These are phyloP conservation scores for Muscicapa comitata DNA, from an alignment of 2,797 vertebrate genomes.

Conservation along the genomic window DNA sequence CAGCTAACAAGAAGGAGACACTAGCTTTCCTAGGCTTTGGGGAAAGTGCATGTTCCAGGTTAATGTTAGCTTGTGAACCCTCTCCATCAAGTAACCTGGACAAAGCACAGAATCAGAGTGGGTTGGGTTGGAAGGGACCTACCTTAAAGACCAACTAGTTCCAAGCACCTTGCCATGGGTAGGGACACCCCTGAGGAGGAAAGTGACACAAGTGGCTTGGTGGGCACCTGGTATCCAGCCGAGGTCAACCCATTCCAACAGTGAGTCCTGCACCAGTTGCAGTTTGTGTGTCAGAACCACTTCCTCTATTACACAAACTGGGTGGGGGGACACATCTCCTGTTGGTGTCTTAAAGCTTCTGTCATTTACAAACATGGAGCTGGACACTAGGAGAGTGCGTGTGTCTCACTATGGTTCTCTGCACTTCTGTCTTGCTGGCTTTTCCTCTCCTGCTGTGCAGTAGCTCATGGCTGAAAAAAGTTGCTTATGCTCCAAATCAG, in stretches of 20 bases:
- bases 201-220: background rate
- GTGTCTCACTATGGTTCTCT: background rate
- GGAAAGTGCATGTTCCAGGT: background rate
- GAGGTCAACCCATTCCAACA: background rate
- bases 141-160: background rate
- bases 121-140: background rate
- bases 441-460: background rate
- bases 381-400: background rate
- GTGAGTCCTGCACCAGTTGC: background rate
- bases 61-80: background rate
- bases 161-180: background rate
- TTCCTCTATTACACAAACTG: accelerated
- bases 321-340: background rate
- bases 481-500: background rate
- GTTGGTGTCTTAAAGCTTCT: background rate
- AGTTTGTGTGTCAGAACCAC: background rate
- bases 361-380: background rate
- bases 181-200: background rate
- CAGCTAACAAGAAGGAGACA: background rate
- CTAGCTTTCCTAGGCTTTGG: background rate
- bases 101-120: background rate
- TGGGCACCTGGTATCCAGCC: background rate
- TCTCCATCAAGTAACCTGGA: background rate
- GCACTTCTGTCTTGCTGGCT: background rate
- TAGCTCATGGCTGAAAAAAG: background rate